Base-by-base conservation (phyloP, 2,797 vertebrate genomes). In the Melanotaenia pygmaea region DNA sequence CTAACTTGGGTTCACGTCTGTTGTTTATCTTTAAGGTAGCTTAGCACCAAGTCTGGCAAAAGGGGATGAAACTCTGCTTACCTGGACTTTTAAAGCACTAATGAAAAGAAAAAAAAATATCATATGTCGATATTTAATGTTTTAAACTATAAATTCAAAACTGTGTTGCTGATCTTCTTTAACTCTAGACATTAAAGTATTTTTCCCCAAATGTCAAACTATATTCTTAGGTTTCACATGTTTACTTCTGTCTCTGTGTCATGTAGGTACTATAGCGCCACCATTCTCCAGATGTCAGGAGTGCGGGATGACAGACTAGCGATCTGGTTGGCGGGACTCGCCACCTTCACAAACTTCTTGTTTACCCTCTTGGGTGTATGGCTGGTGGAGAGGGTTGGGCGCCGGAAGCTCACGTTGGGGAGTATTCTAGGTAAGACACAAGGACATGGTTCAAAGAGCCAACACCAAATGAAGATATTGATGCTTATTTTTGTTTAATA, bases 251-350 rank as follows among this genome's bases (percentile, higher is more conserved):
- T 57, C 45, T 58, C 59, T 85, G 67, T 16, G 8, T 0, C 59
- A 79, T 56, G 5, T 37, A 99, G 98, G 97, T 99, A 99, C 91
- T 99, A 99, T 93, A 99, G 97, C 34, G 97, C 98, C 81, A 99
- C 98, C 82, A 99, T 99, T 89, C 94, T 99, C 84, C 98, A 99
- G 94, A 99, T 99, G 98, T 98, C 98, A 0, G 98, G 98, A 57
- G 96, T 99, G 51, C 94, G 96, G 79, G 94, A 99, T 0, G 97
- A 98, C 80, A 95, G 93, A 57, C 87, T 98, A 40, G 97, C 98
- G 0, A 99, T 99, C 88, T 99, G 98, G 98, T 91, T 99, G 77
- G 95, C 98, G 2, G 96, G 97, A 0, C 91, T 98, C 47, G 95
- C 97, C 63, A 96, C 97, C 1, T 96, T 98, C 76, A 99, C 97